phyloP scores from a whole-genome alignment of 2,888 invertebrate genomes.

The Meganola albula region DNA sequence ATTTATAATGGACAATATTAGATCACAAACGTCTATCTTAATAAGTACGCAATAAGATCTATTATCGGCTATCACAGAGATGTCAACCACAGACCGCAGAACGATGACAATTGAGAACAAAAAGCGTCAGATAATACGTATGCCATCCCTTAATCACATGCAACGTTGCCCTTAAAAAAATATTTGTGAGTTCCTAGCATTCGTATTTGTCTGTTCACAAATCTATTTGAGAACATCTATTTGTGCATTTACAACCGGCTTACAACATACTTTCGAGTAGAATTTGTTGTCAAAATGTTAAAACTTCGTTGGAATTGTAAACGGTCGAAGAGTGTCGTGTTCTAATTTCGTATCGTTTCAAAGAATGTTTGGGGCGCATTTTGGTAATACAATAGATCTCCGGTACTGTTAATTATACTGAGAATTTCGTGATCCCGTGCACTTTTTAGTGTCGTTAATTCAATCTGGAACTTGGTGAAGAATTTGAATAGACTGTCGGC shows the following conservation, averaged over 20 bases:
- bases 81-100: slow-evolving; percentile 67
- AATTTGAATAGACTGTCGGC: slow-evolving; percentile 48
- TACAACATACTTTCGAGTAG: slow-evolving; percentile 42
- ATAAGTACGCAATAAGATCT: slow-evolving; percentile 36
- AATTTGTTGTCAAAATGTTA: slow-evolving; percentile 59
- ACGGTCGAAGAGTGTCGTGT: slow-evolving; percentile 42
- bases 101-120: slow-evolving; percentile 66
- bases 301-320: slow-evolving; percentile 34
- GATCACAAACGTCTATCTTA: slow-evolving; percentile 33
- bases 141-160: slow-evolving; percentile 77
- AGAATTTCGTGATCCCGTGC: slow-evolving; percentile 48
- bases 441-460: slow-evolving; percentile 62
- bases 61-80: slow-evolving; percentile 34
- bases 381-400: slow-evolving; percentile 50
- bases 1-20: slow-evolving; percentile 34
- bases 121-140: slow-evolving; percentile 66
- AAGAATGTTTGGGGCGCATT: slow-evolving; percentile 51
- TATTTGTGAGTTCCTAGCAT: slow-evolving; percentile 62
- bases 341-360: slow-evolving; percentile 57
- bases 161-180: slow-evolving; percentile 70
- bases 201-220: slow-evolving; percentile 53
- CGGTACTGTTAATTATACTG: slow-evolving; percentile 54
- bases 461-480: slow-evolving; percentile 51
- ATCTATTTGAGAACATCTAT: slow-evolving; percentile 59
- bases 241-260: slow-evolving; percentile 54